Base-by-base conservation (phyloP, 1,140 invertebrate species). In the Drosophila lowei region DNA sequence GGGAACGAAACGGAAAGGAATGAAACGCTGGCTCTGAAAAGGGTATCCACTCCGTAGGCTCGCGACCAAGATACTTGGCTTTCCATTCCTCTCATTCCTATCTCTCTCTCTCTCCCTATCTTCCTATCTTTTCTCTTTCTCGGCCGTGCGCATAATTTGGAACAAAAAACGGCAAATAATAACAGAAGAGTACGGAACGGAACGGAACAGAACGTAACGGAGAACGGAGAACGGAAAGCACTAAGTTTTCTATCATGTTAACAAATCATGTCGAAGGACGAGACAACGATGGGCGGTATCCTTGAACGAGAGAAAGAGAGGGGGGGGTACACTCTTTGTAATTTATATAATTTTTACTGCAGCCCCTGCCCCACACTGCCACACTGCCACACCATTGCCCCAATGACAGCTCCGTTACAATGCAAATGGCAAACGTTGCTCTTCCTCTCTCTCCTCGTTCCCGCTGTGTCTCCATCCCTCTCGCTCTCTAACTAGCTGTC, bases 311-410 rank as follows among this genome's bases (percentile, higher is more conserved):
- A 38, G 50, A 41, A 9, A 53, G 50, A 38, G n/a, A 38, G 25
- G 11, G 16, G 16, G 52, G 2, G n/a, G 52, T 28, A 48, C 34
- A 55, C 52, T 88, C 52, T 88, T 83, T 88, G 72, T 89, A 88
- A 88, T 88, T 88, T 88, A 83, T 88, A 88, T 89, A 89, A 89
- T 86, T 83, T 88, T 63, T 66, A 74, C 74, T 75, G 81, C 83
- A 88, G 58, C 65, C 64, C 56, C 67, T 23, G 6, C 52, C 6
- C 16, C 9, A 13, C 34, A 34, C 34, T 38, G 34, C 16, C 9
- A 13, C 34, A 34, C 34, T 38, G 34, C 41, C 28, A 23, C 34
- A 28, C 44, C 44, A 15, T 34, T 65, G 48, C 57, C 49, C 67
- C 75, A 65, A 77, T 81, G 77, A 83, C 80, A 83, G 80, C 79